Evolutionary conservation across 1,140 invertebrate species (phyloP).

Genomic region (Nymphalis io): DNA sequence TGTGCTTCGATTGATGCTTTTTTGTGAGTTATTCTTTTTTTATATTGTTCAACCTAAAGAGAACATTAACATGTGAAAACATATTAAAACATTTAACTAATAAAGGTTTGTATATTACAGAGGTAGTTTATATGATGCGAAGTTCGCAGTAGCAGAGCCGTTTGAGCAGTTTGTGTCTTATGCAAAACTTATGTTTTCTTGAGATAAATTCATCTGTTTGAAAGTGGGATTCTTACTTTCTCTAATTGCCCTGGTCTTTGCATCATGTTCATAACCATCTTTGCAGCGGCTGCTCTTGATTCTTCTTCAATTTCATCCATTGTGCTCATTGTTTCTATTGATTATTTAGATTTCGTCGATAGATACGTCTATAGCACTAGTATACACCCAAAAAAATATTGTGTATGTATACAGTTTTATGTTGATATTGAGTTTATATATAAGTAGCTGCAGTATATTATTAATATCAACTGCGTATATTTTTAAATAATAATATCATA

Average conservation of each 20-base stretch:
- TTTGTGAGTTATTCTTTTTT: slow-evolving; percentile 88
- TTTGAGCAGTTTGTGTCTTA: no score
- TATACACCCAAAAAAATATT: background rate
- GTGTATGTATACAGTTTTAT: background rate
- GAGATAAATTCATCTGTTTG: no score
- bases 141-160: no score
- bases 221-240: slow-evolving; percentile 83
- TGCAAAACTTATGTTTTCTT: no score
- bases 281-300: slow-evolving; percentile 90
- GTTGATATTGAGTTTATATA: no score
- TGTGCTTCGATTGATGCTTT: slow-evolving; percentile 98
- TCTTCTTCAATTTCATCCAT: slow-evolving; percentile 92
- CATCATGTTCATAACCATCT: slow-evolving; percentile 96
- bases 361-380: no score
- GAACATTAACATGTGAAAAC: background rate
- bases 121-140: no score
- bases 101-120: no score
- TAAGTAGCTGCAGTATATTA: no score
- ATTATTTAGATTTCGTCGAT: background rate
- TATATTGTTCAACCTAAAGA: slow-evolving; percentile 90
- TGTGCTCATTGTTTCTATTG: slow-evolving; percentile 55
- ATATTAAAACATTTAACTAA: background rate
- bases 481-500: no score
- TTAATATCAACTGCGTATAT: no score
- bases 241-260: slow-evolving; percentile 97